A percentile compares a stretch with the other conserved stretches of the same genome.
phyloP scores from a whole-genome alignment of 2,113 vertebrate genomes.

The Chunga burmeisteri region DNA sequence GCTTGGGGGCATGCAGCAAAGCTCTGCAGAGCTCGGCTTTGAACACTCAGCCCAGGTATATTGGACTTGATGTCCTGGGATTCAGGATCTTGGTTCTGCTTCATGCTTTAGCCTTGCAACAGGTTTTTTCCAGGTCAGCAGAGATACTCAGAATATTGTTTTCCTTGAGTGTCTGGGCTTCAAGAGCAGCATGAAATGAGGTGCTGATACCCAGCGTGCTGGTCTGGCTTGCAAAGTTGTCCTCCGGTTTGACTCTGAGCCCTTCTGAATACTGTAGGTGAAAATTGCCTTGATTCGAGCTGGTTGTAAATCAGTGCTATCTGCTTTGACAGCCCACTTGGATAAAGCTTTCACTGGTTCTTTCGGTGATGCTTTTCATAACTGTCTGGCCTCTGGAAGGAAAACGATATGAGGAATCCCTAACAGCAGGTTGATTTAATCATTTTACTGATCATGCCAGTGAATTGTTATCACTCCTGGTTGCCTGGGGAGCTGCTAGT shows the following conservation, averaged over 20 bases:
- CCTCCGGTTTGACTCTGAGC: neutral
- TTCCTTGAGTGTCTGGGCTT: neutral
- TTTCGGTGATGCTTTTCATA: neutral
- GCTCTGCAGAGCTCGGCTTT: neutral
- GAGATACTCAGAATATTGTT: neutral
- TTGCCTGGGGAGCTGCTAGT: conserved; percentile 16
- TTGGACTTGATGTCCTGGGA: neutral
- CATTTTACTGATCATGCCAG: neutral
- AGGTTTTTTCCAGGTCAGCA: neutral
- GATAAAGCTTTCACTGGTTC: neutral
- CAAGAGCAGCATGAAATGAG: neutral
- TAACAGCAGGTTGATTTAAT: conserved; percentile 18
- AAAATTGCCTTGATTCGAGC: neutral
- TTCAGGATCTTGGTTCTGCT: neutral
- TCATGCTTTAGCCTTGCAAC: neutral
- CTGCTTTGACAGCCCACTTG: neutral
- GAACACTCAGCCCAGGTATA: neutral
- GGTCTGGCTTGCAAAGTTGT: neutral
- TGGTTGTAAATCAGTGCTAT: neutral
- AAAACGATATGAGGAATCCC: conserved; percentile 12
- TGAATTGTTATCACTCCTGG: neutral
- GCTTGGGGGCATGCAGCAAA: neutral
- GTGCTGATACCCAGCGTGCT: neutral
- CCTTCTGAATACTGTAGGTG: neutral
- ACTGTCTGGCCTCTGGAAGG: conserved; percentile 19